Conservation (phyloP, 2,113 vertebrate species). For the Fukomys damarensis region DNA sequence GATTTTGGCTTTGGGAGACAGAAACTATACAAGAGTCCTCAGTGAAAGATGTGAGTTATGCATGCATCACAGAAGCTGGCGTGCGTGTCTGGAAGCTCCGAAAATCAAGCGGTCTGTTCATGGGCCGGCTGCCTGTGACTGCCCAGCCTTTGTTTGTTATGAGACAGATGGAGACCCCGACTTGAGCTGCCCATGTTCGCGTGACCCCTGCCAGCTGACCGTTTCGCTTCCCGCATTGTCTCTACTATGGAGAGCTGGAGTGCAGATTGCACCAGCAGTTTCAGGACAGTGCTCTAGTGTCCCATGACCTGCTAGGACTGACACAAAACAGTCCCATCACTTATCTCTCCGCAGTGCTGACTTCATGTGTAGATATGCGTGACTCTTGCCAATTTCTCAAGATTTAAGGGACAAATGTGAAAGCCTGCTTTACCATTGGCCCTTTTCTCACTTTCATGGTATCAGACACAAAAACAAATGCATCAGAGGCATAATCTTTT, state of each 20-base stretch:
- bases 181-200: neutral
- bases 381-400: neutral
- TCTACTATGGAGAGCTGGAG: neutral
- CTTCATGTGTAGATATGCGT: neutral
- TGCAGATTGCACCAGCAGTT: neutral
- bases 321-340: neutral
- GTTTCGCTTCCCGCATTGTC: neutral
- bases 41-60: neutral
- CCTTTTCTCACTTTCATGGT: neutral
- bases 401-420: neutral
- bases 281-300: neutral
- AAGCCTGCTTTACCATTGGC: neutral
- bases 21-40: neutral
- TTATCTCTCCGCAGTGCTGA: neutral
- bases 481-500: neutral
- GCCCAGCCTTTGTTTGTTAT: neutral
- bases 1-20: neutral
- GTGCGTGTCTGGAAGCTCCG: neutral
- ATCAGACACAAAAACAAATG: neutral
- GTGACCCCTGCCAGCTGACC: neutral
- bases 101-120: neutral
- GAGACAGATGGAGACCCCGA: neutral
- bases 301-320: neutral
- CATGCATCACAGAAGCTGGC: neutral
- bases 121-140: too few relatives aligned